phyloP scores from a whole-genome alignment of 2,888 invertebrate genomes.

The Synergus itoensis region DNA sequence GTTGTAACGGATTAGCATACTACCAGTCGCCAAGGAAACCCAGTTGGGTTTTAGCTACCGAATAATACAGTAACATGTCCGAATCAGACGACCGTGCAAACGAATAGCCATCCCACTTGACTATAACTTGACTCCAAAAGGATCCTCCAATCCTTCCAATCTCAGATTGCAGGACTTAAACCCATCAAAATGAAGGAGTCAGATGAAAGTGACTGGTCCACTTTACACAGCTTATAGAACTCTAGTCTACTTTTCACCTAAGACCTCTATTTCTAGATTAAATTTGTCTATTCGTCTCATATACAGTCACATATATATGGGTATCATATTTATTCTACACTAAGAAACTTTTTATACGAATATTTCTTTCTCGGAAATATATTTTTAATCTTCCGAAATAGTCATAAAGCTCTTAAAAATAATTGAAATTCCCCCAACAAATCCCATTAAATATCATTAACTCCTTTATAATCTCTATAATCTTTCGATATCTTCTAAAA shows the following conservation, averaged over 20 bases:
- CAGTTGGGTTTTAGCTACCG: conserved; percentile 58
- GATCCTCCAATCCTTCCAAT: background rate
- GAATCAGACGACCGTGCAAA: conserved; percentile 47
- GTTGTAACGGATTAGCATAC: conserved; percentile 67
- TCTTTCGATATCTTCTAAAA: too few species aligned
- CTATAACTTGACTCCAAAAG: background rate
- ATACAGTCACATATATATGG: too few species aligned
- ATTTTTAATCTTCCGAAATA: too few species aligned
- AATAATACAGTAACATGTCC: conserved; percentile 44
- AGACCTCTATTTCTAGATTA: background rate
- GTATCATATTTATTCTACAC: too few species aligned
- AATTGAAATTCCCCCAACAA: too few species aligned
- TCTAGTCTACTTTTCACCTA: background rate
- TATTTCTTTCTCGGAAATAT: too few species aligned
- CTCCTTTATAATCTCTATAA: too few species aligned
- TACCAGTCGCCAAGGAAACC: conserved; percentile 62
- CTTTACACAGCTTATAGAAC: background rate
- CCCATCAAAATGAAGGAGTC: background rate
- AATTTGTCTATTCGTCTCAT: background rate
- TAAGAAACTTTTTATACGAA: too few species aligned
- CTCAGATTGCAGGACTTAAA: background rate
- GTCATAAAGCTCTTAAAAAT: too few species aligned
- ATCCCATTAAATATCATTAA: too few species aligned
- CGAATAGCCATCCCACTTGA: conserved; percentile 11
- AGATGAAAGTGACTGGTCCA: background rate